A percentile compares a stretch with the other conserved stretches of the same genome.
phyloP scores from a whole-genome alignment of 2,888 invertebrate genomes.

The Nemotelus pantherinus region DNA sequence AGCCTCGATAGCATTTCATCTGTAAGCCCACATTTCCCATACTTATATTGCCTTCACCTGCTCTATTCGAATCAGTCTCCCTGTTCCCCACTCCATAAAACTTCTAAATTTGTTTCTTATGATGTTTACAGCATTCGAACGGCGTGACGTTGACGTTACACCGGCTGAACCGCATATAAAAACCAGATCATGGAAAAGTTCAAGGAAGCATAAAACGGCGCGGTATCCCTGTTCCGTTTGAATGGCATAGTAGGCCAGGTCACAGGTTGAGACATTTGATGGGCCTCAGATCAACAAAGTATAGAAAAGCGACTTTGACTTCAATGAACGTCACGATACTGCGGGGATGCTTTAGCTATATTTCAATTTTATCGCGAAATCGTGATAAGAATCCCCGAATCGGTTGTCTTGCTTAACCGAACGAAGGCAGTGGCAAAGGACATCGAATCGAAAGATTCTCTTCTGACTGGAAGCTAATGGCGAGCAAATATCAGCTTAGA shows the following conservation, averaged over 20 bases:
- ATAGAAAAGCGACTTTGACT: not conserved
- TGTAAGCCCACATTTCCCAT: too few relatives aligned
- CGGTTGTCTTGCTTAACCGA: not conserved
- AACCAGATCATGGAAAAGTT: slow-evolving; percentile 20
- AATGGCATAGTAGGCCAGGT: not conserved
- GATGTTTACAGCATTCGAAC: slow-evolving; percentile 25
- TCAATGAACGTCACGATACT: not conserved
- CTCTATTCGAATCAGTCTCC: too few relatives aligned
- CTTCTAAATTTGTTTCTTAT: slow-evolving; percentile 38
- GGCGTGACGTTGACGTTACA: not conserved
- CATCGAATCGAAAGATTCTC: not conserved
- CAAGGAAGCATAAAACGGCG: not conserved
- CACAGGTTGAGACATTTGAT: slow-evolving; percentile 2
- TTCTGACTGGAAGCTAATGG: not conserved
- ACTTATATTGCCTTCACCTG: too few relatives aligned
- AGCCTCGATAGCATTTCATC: too few relatives aligned
- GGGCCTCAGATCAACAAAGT: not conserved
- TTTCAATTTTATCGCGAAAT: slow-evolving; percentile 43
- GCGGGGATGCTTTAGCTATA: slow-evolving; percentile 36
- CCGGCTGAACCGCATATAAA: slow-evolving; percentile 27
- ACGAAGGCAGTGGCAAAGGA: not conserved
- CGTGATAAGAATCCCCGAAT: slow-evolving; percentile 34
- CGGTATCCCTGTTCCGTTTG: not conserved
- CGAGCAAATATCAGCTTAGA: not conserved
- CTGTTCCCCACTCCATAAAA: not conserved